Conservation (phyloP, 2,888 invertebrate species). For the Didymodactylos carnosus region DNA sequence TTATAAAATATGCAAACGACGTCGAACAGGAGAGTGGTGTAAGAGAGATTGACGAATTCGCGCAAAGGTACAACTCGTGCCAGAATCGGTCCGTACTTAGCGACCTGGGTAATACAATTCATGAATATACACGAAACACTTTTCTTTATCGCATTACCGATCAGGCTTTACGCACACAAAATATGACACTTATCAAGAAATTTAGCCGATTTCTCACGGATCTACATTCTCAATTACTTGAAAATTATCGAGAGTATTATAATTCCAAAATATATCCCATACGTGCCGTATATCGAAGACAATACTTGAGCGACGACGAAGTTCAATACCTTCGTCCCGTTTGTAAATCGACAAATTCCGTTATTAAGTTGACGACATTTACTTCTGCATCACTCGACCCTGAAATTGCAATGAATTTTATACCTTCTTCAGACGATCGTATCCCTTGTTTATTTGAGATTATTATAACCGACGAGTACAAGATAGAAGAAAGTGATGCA, state of each 20-base stretch:
- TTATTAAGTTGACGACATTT: neutral
- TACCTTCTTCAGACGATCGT: neutral
- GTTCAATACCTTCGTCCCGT: neutral
- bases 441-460: neutral
- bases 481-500: too few relatives aligned
- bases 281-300: neutral
- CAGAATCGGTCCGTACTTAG: too few relatives aligned
- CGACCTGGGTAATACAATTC: neutral
- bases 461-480: neutral
- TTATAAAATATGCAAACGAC: too few relatives aligned
- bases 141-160: neutral
- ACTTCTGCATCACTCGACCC: neutral
- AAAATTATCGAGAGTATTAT: neutral
- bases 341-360: neutral
- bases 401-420: neutral
- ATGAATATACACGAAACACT: neutral
- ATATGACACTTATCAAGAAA: neutral
- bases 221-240: neutral
- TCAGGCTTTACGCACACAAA: neutral
- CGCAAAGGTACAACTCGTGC: too few relatives aligned
- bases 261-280: neutral
- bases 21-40: too few relatives aligned
- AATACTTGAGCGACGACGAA: neutral
- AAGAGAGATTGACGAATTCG: too few relatives aligned
- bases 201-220: neutral